Base-by-base conservation (phyloP, 2,797 vertebrate species). In the Rousettus madagascariensis region DNA sequence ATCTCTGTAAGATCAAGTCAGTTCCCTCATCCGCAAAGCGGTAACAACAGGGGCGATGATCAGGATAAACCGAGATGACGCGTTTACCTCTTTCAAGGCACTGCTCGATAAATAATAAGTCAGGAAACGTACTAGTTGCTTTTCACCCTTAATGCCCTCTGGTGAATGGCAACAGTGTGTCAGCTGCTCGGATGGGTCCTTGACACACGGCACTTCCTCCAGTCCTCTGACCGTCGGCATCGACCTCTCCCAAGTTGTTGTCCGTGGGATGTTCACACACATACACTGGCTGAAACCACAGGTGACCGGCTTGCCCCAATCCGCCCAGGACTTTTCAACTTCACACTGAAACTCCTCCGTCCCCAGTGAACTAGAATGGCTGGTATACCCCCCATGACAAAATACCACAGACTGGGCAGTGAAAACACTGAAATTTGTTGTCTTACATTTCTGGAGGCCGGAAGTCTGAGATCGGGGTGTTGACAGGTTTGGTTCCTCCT, bases 61-160 rank as follows among this genome's bases (percentile, higher is more conserved):
- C 59, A 91, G 8, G 5, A 30, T 69, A 89, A 51, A 15, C 17
- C 57, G n/a, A 74, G n/a, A 95, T 84, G 10, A 15, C 46, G 63
- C 17, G 4, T 36, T 68, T 38, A 49, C 28, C 84, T 78, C 20
- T 80, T 65, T 71, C 43, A 78, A 38, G 24, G 20, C 1, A 85
- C 61, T 33, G 0, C 2, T 28, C 53, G 38, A 61, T 20, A 28
- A 8, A 49, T 33, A 71, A 49, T 26, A 66, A 19, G 22, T 84
- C 46, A 86, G 19, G 72, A 94, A 38, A 5, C 8, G 38, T 15
- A 41, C 19, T 55, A 38, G 36, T 72, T 53, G 43, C 36, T 90
- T 90, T 72, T 85, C 22, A 43, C 68, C 72, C 46, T 91, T 78
- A 72, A 75, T 59, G 4, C 8, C 8, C 78, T 49, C 36, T 63